Evolutionary conservation across 2,797 vertebrate genomes (phyloP).

Genomic region (Chrysocyon brachyurus): DNA sequence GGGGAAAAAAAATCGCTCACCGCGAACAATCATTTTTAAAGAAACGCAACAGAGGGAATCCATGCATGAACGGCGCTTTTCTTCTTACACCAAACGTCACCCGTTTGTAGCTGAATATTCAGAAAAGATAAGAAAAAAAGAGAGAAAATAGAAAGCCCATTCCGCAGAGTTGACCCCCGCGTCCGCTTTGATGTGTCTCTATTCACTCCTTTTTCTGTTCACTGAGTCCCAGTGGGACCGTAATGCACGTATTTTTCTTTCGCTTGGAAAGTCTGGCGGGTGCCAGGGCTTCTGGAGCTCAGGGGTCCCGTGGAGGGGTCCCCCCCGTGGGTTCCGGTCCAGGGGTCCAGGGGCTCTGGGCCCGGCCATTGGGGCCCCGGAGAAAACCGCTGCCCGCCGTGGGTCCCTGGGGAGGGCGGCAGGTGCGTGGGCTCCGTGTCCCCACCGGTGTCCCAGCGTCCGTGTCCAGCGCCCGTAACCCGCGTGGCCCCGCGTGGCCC

Average conservation of each 20-base stretch:
- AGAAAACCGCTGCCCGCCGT: too few relatives aligned
- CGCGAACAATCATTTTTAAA: background rate
- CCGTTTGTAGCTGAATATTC: background rate
- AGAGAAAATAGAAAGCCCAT: background rate
- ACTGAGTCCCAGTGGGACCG: background rate
- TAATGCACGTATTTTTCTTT: constrained; percentile 1
- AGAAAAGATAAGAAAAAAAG: background rate
- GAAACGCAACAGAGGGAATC: background rate
- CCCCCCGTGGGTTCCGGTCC: too few relatives aligned
- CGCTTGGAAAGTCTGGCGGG: background rate
- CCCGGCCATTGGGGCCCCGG: too few relatives aligned
- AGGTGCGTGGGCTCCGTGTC: too few relatives aligned
- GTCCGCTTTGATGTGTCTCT: background rate
- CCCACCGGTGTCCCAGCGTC: too few relatives aligned
- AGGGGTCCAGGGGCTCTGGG: too few relatives aligned
- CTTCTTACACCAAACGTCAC: background rate
- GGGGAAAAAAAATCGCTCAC: constrained; percentile 30
- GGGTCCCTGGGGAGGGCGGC: too few relatives aligned
- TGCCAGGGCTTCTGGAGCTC: too few relatives aligned
- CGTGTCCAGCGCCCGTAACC: too few relatives aligned
- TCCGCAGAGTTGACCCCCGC: background rate
- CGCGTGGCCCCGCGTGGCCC: too few relatives aligned
- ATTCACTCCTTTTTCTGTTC: background rate
- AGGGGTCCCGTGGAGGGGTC: too few relatives aligned
- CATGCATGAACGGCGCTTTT: background rate